Evolutionary conservation across 2,113 vertebrate genomes (phyloP).

Genomic region (Nyctibius bracteatus): DNA sequence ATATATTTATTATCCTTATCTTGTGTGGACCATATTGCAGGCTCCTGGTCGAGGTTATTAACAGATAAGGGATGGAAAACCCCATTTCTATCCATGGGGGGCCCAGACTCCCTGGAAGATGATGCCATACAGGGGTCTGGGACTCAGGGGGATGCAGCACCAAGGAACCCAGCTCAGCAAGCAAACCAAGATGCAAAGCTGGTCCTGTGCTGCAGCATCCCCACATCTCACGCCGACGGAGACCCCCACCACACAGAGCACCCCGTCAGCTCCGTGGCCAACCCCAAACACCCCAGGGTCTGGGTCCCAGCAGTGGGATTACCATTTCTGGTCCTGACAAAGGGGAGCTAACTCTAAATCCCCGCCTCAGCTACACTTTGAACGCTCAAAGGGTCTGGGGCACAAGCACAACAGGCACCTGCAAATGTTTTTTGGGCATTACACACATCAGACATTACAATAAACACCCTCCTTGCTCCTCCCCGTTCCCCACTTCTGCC

Average conservation of each 20-base stretch:
- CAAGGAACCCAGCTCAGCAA: not conserved
- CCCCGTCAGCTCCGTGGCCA: not conserved
- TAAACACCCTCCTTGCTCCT: not conserved
- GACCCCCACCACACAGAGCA: rapidly evolving
- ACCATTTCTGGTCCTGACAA: not conserved
- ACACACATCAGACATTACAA: rapidly evolving
- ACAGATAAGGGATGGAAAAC: rapidly evolving
- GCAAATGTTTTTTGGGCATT: not conserved
- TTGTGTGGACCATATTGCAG: rapidly evolving
- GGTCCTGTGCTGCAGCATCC: not conserved
- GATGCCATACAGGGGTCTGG: not conserved
- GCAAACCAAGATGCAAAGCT: not conserved
- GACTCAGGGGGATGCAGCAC: not conserved
- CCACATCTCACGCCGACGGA: rapidly evolving
- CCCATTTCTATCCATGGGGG: rapidly evolving
- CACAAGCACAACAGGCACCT: not conserved
- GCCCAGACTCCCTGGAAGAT: rapidly evolving
- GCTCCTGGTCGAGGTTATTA: rapidly evolving
- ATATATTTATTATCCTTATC: not conserved
- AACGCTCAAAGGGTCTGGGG: not conserved
- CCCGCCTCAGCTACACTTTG: not conserved
- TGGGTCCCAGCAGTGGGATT: not conserved
- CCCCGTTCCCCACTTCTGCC: not conserved
- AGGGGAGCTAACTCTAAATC: not conserved
- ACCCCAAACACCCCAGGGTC: not conserved